These are phyloP conservation scores for Gorilla gorilla DNA, from an alignment of 2,113 vertebrate genomes.

Conservation along the genomic window DNA sequence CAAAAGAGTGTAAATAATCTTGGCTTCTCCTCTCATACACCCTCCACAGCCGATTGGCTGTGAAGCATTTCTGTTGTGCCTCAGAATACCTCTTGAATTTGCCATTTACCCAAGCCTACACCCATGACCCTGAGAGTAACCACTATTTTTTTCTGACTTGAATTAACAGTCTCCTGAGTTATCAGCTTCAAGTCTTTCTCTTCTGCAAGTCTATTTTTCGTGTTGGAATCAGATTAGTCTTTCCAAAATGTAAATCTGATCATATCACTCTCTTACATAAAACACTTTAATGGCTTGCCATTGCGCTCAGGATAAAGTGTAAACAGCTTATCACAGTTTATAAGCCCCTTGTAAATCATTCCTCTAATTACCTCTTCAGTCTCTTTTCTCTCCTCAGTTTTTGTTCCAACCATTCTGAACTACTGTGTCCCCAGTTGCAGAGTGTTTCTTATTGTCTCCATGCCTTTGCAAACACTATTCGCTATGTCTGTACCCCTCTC, in stretches of 20 bases:
- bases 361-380: background rate
- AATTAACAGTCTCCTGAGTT: background rate
- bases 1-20: background rate
- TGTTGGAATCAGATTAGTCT: constrained; percentile 11
- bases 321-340: constrained; percentile 36
- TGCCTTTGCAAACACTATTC: background rate
- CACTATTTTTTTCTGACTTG: background rate
- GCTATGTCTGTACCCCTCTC: background rate
- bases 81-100: background rate
- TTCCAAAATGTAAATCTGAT: constrained; percentile 53
- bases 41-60: no score
- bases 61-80: background rate
- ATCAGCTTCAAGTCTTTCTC: background rate
- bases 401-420: background rate
- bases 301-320: constrained; percentile 39
- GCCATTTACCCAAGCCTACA: background rate
- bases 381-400: background rate
- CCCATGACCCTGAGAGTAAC: background rate
- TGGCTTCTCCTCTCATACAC: background rate
- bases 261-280: constrained; percentile 39
- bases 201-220: constrained; percentile 23
- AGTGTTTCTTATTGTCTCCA: background rate
- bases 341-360: constrained; percentile 36
- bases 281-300: constrained; percentile 26
- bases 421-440: background rate